Percentiles rank a stretch among this genome's conserved stretches.
Evolutionary conservation across 2,797 vertebrate species (phyloP).

Genomic region (Zenarchopterus dispar): DNA sequence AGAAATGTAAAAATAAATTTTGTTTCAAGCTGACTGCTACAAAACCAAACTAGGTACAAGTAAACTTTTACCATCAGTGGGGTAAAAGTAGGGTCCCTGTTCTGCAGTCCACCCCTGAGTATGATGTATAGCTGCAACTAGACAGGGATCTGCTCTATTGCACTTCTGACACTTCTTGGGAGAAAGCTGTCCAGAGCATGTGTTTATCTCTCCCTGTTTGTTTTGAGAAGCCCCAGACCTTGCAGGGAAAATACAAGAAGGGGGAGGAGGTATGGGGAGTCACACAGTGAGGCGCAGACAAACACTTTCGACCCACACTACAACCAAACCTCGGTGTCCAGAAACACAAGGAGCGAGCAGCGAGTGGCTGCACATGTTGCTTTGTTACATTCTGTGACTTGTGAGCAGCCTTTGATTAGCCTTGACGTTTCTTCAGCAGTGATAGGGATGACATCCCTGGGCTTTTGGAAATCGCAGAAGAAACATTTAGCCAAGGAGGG

Average conservation of each 20-base stretch:
- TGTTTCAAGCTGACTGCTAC: neutral
- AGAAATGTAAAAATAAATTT: no score
- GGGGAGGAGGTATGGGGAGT: slow-evolving; percentile 62
- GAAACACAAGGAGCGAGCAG: slow-evolving; percentile 57
- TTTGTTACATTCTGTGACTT: slow-evolving; percentile 51
- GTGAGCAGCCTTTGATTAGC: slow-evolving; percentile 31
- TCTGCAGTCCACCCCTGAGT: slow-evolving; percentile 64
- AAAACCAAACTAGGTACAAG: slow-evolving; percentile 42
- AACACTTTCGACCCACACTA: slow-evolving; percentile 49
- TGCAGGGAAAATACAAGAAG: slow-evolving; percentile 80
- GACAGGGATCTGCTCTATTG: slow-evolving; percentile 76
- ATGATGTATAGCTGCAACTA: slow-evolving; percentile 75
- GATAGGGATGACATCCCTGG: slow-evolving; percentile 32
- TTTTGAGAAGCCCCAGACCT: slow-evolving; percentile 82
- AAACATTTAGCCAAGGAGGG: slow-evolving; percentile 41
- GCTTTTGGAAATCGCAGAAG: slow-evolving; percentile 26
- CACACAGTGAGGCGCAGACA: slow-evolving; percentile 49
- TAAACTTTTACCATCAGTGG: slow-evolving; percentile 61
- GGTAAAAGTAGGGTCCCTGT: slow-evolving; percentile 69
- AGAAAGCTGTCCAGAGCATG: slow-evolving; percentile 77
- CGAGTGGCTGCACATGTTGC: slow-evolving; percentile 44
- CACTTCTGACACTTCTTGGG: slow-evolving; percentile 79
- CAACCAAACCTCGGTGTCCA: slow-evolving; percentile 58
- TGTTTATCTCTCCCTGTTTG: slow-evolving; percentile 83
- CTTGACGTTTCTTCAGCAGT: slow-evolving; percentile 54